Percentiles rank a stretch among this genome's conserved stretches.
These are phyloP conservation scores for Hypotaenidia philippensis DNA, from an alignment of 2,797 vertebrate genomes.

Conservation along the genomic window DNA sequence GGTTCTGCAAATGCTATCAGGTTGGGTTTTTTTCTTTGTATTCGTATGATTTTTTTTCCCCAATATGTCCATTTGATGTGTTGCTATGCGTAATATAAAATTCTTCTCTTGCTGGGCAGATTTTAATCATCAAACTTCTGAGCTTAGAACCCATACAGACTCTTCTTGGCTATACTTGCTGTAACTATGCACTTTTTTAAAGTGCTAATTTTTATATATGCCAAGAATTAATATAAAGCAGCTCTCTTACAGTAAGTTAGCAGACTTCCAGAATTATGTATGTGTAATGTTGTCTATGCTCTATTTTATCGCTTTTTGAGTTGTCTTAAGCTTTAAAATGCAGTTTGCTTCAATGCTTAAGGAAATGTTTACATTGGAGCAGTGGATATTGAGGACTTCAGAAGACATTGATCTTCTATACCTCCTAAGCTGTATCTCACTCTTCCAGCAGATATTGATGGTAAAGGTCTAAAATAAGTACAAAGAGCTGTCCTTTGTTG, in stretches of 20 bases:
- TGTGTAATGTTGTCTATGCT: not conserved
- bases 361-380: not conserved
- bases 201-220: conserved; percentile 1
- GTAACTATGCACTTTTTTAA: not conserved
- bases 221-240: conserved; percentile 18
- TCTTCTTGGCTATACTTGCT: not conserved
- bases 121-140: not conserved
- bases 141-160: not conserved
- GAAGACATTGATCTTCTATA: not conserved
- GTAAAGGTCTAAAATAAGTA: conserved; percentile 21
- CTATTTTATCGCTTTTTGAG: conserved; percentile 12
- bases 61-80: not conserved
- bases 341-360: not conserved
- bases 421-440: not conserved
- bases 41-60: not conserved
- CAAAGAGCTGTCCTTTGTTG: not conserved
- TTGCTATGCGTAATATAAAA: not conserved
- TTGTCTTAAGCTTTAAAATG: not conserved
- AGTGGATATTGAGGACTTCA: not conserved
- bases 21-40: not conserved
- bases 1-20: not conserved
- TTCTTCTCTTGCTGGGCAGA: not conserved
- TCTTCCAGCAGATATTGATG: not conserved
- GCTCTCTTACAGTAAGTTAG: conserved; percentile 21
- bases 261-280: not conserved